phyloP scores from a whole-genome alignment of 1,140 invertebrate species.

The Thereuonema tuberculata region DNA sequence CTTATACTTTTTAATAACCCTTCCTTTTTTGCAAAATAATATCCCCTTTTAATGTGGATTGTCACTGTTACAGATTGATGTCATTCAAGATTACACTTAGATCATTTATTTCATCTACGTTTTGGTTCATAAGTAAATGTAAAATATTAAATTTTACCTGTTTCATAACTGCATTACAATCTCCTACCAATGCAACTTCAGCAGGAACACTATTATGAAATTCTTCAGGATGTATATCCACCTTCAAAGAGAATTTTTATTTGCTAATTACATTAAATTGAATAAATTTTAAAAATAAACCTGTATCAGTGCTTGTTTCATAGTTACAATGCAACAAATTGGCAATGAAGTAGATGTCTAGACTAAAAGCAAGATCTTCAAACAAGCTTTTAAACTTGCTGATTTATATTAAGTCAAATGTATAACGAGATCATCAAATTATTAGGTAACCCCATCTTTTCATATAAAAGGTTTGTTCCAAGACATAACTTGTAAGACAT shows the following conservation, averaged over 20 bases:
- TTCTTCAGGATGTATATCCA: constrained; percentile 81
- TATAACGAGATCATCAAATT: not conserved
- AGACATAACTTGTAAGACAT: too few species aligned
- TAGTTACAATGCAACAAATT: not conserved
- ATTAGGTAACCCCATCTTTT: too few species aligned
- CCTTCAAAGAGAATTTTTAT: constrained; percentile 33
- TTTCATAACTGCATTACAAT: constrained; percentile 52
- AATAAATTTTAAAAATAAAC: not conserved
- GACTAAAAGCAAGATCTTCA: not conserved
- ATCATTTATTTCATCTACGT: too few species aligned
- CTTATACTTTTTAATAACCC: too few species aligned
- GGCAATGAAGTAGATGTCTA: not conserved
- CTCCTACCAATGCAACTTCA: constrained; percentile 59
- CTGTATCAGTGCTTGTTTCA: not conserved
- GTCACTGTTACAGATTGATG: too few species aligned
- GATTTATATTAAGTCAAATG: not conserved
- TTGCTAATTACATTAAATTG: not conserved
- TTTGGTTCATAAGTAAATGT: too few species aligned
- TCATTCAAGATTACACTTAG: too few species aligned
- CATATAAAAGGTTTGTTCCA: too few species aligned
- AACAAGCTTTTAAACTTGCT: not conserved
- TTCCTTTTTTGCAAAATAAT: too few species aligned
- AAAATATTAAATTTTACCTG: too few species aligned
- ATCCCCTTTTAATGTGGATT: too few species aligned
- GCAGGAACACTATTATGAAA: constrained; percentile 72